phyloP scores from a whole-genome alignment of 2,113 vertebrate genomes.

The Lethenteron camtschaticum region DNA sequence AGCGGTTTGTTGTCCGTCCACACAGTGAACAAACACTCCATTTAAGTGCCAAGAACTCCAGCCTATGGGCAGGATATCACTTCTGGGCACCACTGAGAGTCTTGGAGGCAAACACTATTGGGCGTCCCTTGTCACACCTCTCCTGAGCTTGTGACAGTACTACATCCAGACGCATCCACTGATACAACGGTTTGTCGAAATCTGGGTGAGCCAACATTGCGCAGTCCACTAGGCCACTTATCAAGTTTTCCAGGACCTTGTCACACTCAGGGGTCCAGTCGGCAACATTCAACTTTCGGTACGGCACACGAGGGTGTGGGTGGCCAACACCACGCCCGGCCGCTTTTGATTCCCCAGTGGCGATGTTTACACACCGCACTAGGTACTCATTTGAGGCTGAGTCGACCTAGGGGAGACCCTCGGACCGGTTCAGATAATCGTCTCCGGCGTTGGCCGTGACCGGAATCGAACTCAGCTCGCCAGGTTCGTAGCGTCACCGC shows the following conservation, averaged over 20 bases:
- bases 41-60: constrained; percentile 10
- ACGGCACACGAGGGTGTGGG: too few species aligned
- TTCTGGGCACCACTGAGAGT: constrained; percentile 6
- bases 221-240: constrained; percentile 6
- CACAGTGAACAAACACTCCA: constrained; percentile 10
- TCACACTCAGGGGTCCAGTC: constrained; percentile 8
- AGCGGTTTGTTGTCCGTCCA: background rate
- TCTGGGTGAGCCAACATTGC: constrained; percentile 10
- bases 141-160: constrained; percentile 9
- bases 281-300: background rate
- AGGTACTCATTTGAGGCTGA: too few species aligned
- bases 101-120: constrained; percentile 8
- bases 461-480: too few species aligned
- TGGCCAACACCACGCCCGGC: too few species aligned
- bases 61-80: constrained; percentile 8
- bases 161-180: constrained; percentile 7
- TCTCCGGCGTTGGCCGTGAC: too few species aligned
- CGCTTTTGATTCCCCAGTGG: too few species aligned
- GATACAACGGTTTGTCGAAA: constrained; percentile 9
- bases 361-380: too few species aligned
- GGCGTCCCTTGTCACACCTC: constrained; percentile 6
- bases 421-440: too few species aligned
- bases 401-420: too few species aligned
- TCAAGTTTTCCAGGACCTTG: background rate
- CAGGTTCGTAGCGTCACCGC: too few species aligned